These are phyloP conservation scores for Phainopepla nitens DNA, from an alignment of 2,113 vertebrate genomes.

Conservation along the genomic window DNA sequence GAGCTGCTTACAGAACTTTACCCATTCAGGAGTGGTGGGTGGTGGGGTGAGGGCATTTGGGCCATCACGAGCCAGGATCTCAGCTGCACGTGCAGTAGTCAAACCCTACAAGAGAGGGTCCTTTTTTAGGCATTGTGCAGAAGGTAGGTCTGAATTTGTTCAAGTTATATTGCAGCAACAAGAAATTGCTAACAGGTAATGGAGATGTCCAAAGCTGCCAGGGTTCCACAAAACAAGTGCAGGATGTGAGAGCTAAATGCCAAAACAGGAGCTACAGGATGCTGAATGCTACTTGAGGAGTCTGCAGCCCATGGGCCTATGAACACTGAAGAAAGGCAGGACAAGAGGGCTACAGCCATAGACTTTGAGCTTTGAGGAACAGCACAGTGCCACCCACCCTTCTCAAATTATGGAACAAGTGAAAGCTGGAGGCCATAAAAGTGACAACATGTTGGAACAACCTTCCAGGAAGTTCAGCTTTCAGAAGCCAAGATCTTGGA, in stretches of 20 bases:
- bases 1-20: slow-evolving; percentile 95
- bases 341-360: neutral
- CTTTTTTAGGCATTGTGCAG: neutral
- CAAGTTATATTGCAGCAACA: neutral
- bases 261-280: neutral
- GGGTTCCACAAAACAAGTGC: neutral
- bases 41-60: slow-evolving; percentile 93
- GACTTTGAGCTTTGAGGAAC: neutral
- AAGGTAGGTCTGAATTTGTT: neutral
- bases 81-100: slow-evolving; percentile 80
- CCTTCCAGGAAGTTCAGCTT: neutral
- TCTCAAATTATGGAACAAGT: neutral
- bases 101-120: slow-evolving; percentile 78
- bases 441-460: neutral
- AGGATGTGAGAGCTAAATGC: neutral
- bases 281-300: neutral
- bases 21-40: slow-evolving; percentile 93
- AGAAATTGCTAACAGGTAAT: neutral
- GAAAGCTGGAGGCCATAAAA: neutral
- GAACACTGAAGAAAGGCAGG: neutral
- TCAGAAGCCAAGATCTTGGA: neutral
- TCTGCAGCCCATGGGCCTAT: neutral
- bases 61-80: slow-evolving; percentile 90
- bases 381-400: neutral
- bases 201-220: neutral